Evolutionary conservation across 2,113 vertebrate species (phyloP), one percentile per base, ranked within the genome.

Genomic region (Nestor notabilis): DNA sequence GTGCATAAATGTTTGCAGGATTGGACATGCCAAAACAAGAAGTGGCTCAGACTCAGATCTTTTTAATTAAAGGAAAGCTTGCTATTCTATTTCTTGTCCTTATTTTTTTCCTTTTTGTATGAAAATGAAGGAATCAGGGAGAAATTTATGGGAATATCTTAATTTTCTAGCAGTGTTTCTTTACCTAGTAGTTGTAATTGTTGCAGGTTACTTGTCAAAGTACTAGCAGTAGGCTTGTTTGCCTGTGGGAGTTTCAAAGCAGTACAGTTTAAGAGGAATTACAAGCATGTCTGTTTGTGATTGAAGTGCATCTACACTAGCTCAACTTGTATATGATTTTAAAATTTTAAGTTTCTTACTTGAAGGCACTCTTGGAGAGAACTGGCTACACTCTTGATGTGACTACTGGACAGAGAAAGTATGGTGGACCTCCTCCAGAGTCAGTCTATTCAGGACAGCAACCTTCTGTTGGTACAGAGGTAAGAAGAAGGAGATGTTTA

Each of bases 351-450:
- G 37, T 83, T 84, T 92, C 28, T 93, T 77, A 35, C 74, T 96
- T 95, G 41, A 97, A 99, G 99, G 99, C 98, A 85, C 98, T 99
- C 69, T 98, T 99, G 94, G 99, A 99, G 95, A 98, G 99, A 98
- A 99, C 99, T 13, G 95, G 98, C 93, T 99, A 99, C 97, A 99
- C 99, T 23, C 99, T 99, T 20, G 99, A 99, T 86, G 99, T 99
- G 41, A 99, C 99, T 60, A 99, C 99, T 47, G 99, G 99, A 79
- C 99, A 99, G 98, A 98, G 99, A 49, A 99, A 99, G 93, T 99
- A 99, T 49, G 99, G 99, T 20, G 99, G 99, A 31, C 99, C 99
- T 20, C 99, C 99, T 18, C 99, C 99, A 47, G 99, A 99, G 95
- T 98, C 98, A 5, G 98, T 99, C 69, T 99, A 99, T 98, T 98